Conservation (phyloP, 2,888 invertebrate genomes). For the Oeneis ivallda region DNA sequence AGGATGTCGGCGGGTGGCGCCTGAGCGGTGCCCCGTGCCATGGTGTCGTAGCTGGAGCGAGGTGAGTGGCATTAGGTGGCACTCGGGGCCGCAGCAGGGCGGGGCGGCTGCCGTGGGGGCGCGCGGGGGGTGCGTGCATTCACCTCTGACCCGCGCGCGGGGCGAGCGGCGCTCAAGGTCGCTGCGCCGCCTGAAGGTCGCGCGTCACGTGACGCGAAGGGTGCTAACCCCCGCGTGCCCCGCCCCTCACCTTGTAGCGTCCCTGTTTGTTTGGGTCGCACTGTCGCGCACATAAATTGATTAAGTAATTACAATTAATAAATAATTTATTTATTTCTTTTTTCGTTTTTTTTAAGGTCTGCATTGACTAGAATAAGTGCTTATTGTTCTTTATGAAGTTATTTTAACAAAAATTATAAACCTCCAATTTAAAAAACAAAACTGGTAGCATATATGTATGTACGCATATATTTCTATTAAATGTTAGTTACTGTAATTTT, state of each 20-base stretch:
- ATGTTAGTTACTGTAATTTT: no score
- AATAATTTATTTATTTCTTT: neutral
- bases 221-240: conserved; percentile 48
- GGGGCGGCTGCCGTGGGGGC: conserved; percentile 48
- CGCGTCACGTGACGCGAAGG: conserved; percentile 77
- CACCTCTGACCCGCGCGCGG: conserved; percentile 81
- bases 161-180: conserved; percentile 79
- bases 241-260: conserved; percentile 50
- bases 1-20: conserved; percentile 56
- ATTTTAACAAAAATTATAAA: neutral
- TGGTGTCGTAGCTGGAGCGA: conserved; percentile 61
- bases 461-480: no score
- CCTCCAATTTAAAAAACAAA: no score
- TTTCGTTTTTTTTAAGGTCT: neutral
- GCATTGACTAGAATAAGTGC: neutral
- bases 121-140: conserved; percentile 69
- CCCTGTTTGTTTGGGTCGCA: conserved; percentile 50
- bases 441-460: no score
- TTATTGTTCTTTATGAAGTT: neutral
- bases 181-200: conserved; percentile 81
- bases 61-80: conserved; percentile 66
- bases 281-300: conserved; percentile 52
- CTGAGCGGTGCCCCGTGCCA: conserved; percentile 49
- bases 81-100: conserved; percentile 55
- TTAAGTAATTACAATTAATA: no score